Evolutionary conservation across 1,140 invertebrate genomes (phyloP), one percentile per base, ranked within the genome.

Genomic region (Calliphora vicina): DNA sequence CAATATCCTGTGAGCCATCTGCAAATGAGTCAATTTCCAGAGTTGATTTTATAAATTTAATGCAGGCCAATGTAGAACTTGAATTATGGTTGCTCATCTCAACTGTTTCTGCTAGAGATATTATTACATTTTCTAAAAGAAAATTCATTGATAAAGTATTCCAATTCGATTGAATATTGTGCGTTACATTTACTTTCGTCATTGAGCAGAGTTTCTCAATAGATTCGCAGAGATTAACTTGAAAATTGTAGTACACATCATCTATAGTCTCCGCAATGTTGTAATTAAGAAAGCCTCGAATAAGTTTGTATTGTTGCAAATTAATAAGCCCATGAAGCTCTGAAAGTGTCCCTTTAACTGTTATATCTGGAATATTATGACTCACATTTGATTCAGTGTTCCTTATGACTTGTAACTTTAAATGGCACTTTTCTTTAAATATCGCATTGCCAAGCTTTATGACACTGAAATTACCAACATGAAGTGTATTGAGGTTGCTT

Each of bases 181-280:
- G 8, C 6, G 42, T 80, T 17, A 23, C 45, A 50, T 82, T 57
- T 8, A 61, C 67, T 57, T 83, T 82, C 29, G 84, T 87, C 0
- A 87, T 84, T 1, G 86, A 85, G 0, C 86, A 87, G 0, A 89
- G 84, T 42, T 85, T 85, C 83, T 88, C 88, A 50, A 87, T 86
- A 23, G 87, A 87, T 82, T 86, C 82, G 43, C 82, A 82, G 43
- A 84, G 57, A 84, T 87, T 86, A 27, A 84, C 83, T 73, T 86
- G 82, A 27, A 86, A 86, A 23, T 88, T 88, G 20, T 86, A 84
- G 81, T 91, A 91, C 84, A 94, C 91, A 85, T 97, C 95, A 83
- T 96, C 95, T 15, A 98, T 91, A 84, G 94, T 93, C 91, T 99
- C 98, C 17, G 97, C 97, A 67, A 99, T 94, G 92, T 99, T 99